Evolutionary conservation across 2,888 invertebrate species (phyloP), one percentile per base, ranked within the genome.

Genomic region (Cancer borealis): DNA sequence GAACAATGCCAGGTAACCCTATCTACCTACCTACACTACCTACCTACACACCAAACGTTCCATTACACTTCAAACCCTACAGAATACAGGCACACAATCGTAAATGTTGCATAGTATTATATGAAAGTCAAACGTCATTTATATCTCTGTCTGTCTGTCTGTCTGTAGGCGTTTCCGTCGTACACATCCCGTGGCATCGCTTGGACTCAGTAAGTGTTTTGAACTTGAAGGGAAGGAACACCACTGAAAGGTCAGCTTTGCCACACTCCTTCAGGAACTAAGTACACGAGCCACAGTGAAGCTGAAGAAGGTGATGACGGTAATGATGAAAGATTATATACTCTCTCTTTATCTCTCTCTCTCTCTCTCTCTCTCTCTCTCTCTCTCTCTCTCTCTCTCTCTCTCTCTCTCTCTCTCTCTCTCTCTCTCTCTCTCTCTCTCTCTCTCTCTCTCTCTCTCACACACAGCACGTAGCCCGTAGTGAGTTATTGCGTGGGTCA

Each of bases 331-430:
- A 39, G 39, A 39, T 60, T 60, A 60, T 60, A 12, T 49, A 17
- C 60, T 66, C n/a, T n/a, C 66, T 73, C 73, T 73, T 26, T 73
- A 26, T 73, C 73, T 26, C 73, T 73, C 73, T 73, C 66, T 73
- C 66, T 73, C 66, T 73, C 66, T n/a, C n/a, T n/a, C 66, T 73
- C 66, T 73, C 73, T 73, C 73, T 73, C 73, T 73, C 73, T 73
- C 73, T 26, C 73, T 73, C 73, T 73, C 73, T 73, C 73, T 73
- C 73, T 73, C 73, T 73, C 73, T 73, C 73, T 73, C 73, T 73
- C 73, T 73, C 73, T 73, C 73, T 73, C 73, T 73, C 73, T 73
- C 73, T 73, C 73, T 73, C 73, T 54, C 54, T 54, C 54, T 54
- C 54, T 54, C 54, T 54, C 54, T 54, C 54, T 54, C 54, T 54